Base-by-base conservation (phyloP, 2,797 vertebrate species). In the Cuculus canorus region DNA sequence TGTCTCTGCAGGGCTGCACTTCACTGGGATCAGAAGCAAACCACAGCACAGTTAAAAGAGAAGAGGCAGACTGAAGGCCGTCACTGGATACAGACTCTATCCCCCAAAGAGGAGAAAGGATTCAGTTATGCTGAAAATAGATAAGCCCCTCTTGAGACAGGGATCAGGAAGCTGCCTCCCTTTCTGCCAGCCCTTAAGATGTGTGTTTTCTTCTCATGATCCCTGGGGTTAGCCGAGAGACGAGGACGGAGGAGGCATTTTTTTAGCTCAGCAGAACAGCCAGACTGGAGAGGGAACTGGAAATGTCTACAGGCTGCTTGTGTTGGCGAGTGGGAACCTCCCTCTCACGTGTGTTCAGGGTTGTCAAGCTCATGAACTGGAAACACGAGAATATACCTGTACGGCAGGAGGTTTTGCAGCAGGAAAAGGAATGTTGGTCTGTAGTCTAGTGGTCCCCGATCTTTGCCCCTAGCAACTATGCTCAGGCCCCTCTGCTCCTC, bases 121-220 rank as follows among this genome's bases (percentile, higher is more conserved):
- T 86, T 91, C 82, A 54, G 60, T 32, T 1, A 0, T 80, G 56
- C 88, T 90, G 52, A 90, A 96, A 96, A 96, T 94, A 96, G 86
- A 77, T 53, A 47, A 23, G 23, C 23, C 52, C 37, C 81, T 68
- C 94, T 86, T 86, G 70, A 93, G 86, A 90, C 75, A 79, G 71
- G 65, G 45, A 63, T 33, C 66, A 90, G 70, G 73, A 88, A 96
- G 88, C 83, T 92, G 86, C 60, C 56, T 84, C n/a, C 17, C n/a
- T 76, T 84, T 47, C 66, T 86, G 66, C 66, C 52, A 76, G 52
- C 35, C 33, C n/a, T 71, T n/a, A 50, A 81, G 64, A 81, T 22
- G 37, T 50, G 32, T 24, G 25, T 81, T 88, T 90, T 82, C 37
- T 80, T 63, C 48, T 75, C 12, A 57, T 10, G 11, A 53, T 56